Conservation (phyloP, 1,140 invertebrate genomes). For the Ridgeia piscesae region DNA sequence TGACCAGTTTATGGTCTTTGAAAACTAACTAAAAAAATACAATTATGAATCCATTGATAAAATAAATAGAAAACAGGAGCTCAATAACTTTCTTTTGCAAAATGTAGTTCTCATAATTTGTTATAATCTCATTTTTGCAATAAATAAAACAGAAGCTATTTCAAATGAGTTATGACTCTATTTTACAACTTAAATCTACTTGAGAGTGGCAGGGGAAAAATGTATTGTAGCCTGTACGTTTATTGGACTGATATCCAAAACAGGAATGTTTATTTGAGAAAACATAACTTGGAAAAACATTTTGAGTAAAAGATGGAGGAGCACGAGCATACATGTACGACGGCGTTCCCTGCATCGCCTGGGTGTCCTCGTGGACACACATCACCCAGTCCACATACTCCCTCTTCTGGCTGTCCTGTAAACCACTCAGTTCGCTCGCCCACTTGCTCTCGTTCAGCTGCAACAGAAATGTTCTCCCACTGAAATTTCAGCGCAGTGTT, state of each 20-base stretch:
- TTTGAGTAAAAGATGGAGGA: not conserved
- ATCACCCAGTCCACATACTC: slow-evolving; percentile 81
- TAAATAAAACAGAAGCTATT: no score
- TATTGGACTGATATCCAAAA: not conserved
- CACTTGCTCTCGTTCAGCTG: slow-evolving; percentile 72
- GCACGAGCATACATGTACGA: slow-evolving; percentile 46
- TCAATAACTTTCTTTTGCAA: no score
- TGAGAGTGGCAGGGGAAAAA: no score
- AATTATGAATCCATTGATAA: no score
- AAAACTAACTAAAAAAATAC: no score
- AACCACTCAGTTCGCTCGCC: slow-evolving; percentile 73
- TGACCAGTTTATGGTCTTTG: no score
- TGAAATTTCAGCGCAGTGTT: not conserved
- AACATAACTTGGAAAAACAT: not conserved
- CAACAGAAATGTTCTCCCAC: slow-evolving; percentile 13
- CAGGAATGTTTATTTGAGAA: not conserved
- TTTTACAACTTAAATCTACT: no score
- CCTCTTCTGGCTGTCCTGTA: slow-evolving; percentile 71
- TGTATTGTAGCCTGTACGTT: no score
- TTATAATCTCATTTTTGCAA: no score
- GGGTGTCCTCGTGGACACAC: slow-evolving; percentile 68
- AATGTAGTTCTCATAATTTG: no score
- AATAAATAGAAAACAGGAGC: no score
- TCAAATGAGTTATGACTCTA: no score
- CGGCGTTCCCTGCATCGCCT: slow-evolving; percentile 44